A percentile compares a stretch with the other conserved stretches of the same genome.
phyloP scores from a whole-genome alignment of 1,140 invertebrate genomes.

The Dendroctonus ponderosae region DNA sequence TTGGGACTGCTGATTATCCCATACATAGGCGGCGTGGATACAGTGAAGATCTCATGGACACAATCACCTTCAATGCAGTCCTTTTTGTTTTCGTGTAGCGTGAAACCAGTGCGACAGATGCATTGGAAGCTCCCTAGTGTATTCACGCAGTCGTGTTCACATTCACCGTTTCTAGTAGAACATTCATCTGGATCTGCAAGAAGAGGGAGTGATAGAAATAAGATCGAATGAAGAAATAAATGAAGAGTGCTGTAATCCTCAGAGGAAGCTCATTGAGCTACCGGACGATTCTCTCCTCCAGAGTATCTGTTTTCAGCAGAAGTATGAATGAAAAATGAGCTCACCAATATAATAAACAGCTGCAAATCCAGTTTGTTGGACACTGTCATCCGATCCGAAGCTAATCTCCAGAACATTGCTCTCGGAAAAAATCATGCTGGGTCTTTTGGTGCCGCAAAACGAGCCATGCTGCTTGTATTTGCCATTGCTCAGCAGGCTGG shows the following conservation, averaged over 20 bases:
- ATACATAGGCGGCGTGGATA: conserved; percentile 51
- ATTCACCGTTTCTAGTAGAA: conserved; percentile 90
- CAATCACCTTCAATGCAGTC: conserved; percentile 95
- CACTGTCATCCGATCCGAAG: conserved; percentile 90
- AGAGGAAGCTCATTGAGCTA: too few relatives aligned
- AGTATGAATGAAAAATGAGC: neutral
- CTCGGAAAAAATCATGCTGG: conserved; percentile 87
- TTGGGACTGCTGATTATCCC: conserved; percentile 87
- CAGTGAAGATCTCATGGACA: conserved; percentile 70
- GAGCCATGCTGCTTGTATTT: conserved; percentile 75
- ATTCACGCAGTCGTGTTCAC: conserved; percentile 95
- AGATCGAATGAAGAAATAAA: too few relatives aligned
- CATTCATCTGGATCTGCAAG: conserved; percentile 90
- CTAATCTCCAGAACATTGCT: conserved; percentile 81
- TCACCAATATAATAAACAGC: conserved; percentile 88
- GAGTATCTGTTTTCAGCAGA: too few relatives aligned
- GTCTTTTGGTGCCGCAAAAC: conserved; percentile 81
- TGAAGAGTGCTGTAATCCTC: too few relatives aligned
- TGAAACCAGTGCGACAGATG: conserved; percentile 92
- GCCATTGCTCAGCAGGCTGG: conserved; percentile 78
- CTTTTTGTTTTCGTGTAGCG: conserved; percentile 87
- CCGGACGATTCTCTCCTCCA: too few relatives aligned
- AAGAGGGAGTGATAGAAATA: too few relatives aligned
- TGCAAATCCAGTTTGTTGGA: conserved; percentile 92
- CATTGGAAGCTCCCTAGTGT: conserved; percentile 93